Evolutionary conservation across 2,888 invertebrate species (phyloP).

Genomic region (Agonopterix heracliana): DNA sequence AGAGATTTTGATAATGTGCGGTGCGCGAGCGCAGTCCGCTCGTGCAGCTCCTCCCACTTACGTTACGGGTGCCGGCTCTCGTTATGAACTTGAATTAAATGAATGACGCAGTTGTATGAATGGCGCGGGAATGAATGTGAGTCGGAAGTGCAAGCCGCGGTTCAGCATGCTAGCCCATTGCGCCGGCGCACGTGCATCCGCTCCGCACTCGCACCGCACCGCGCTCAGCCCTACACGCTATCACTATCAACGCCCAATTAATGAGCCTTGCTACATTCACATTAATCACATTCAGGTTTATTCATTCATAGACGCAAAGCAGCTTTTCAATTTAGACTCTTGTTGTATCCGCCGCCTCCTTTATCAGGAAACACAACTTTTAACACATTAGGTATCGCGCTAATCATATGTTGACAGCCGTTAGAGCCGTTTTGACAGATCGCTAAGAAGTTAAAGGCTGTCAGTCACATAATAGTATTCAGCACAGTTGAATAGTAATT

Average conservation of each 20-base stretch:
- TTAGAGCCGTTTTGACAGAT: too few relatives aligned
- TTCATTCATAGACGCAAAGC: background rate
- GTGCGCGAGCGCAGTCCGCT: constrained; percentile 24
- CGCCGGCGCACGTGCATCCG: constrained; percentile 50
- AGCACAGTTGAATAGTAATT: too few relatives aligned
- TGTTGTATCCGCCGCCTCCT: too few relatives aligned
- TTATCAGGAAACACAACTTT: too few relatives aligned
- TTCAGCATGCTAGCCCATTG: constrained; percentile 60
- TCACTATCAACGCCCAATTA: background rate
- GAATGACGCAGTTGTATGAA: constrained; percentile 70
- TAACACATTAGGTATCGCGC: too few relatives aligned
- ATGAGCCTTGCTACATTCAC: background rate
- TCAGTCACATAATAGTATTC: too few relatives aligned
- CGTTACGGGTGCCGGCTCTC: constrained; percentile 35
- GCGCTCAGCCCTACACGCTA: background rate
- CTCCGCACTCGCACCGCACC: constrained; percentile 6
- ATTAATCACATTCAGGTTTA: background rate
- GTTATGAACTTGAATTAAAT: constrained; percentile 72
- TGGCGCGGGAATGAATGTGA: constrained; percentile 70
- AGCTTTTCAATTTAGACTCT: too few relatives aligned
- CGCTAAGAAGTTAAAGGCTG: too few relatives aligned
- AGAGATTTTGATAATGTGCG: constrained; percentile 39
- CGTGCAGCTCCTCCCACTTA: constrained; percentile 42
- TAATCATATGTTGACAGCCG: too few relatives aligned
- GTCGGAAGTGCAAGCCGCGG: constrained; percentile 65